phyloP scores from a whole-genome alignment of 1,140 invertebrate species.

The Saxidomus purpurata region DNA sequence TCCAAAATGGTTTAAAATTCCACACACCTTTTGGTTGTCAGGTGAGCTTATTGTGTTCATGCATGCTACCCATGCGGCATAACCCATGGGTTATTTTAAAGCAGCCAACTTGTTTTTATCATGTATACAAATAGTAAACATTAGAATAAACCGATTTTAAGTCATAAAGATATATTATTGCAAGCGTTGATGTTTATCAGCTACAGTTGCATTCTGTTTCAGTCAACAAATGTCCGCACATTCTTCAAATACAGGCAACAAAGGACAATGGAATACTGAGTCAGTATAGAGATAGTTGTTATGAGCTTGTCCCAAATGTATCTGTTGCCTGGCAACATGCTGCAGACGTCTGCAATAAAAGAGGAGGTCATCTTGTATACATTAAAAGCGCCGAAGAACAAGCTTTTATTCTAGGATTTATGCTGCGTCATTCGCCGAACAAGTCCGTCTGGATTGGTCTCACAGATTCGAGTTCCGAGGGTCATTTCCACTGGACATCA shows the following conservation, averaged over 20 bases:
- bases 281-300: constrained; percentile 21
- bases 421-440: not conserved
- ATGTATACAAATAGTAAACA: no score
- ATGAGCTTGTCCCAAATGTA: not conserved
- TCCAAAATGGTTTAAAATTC: no score
- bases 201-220: no score
- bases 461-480: not conserved
- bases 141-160: no score
- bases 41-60: no score
- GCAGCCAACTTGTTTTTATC: no score
- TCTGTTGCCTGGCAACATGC: not conserved
- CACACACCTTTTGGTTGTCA: no score
- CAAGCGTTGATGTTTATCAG: no score
- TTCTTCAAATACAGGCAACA: not conserved
- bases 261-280: not conserved
- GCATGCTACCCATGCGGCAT: no score
- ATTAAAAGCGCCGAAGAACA: not conserved
- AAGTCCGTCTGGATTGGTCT: not conserved
- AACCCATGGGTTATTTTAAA: no score
- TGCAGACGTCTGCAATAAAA: not conserved
- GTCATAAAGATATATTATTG: no score
- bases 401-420: constrained; percentile 15
- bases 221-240: no score
- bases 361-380: not conserved
- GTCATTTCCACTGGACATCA: constrained; percentile 32